Conservation (phyloP, 2,797 vertebrate species). For the Halcyon chelicuti region DNA sequence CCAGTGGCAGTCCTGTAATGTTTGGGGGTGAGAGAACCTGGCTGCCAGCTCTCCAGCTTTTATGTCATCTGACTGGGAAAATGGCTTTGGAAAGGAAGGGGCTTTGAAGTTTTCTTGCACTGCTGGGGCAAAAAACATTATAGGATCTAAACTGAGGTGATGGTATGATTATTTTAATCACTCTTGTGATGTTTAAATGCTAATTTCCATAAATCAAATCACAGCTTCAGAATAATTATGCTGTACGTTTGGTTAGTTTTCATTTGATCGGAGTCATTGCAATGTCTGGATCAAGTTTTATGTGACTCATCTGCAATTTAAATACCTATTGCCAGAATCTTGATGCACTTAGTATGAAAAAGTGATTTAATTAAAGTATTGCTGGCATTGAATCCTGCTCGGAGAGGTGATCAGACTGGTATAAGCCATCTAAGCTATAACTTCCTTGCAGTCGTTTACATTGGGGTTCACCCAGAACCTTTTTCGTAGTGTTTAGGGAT, state of each 20-base stretch:
- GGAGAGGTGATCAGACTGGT: not conserved
- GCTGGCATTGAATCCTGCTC: not conserved
- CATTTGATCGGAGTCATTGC: conserved; percentile 11
- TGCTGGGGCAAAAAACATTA: conserved; percentile 1
- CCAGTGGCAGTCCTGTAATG: not conserved
- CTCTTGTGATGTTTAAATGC: conserved; percentile 1
- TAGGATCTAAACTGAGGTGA: conserved; percentile 26
- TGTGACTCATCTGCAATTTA: conserved; percentile 40
- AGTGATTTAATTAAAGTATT: conserved; percentile 10
- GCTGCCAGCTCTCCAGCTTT: not conserved
- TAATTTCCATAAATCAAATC: conserved; percentile 48
- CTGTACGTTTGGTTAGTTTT: not conserved
- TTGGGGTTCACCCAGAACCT: not conserved
- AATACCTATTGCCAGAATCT: conserved; percentile 13
- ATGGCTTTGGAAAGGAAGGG: not conserved
- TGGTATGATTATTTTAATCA: conserved; percentile 42
- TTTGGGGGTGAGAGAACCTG: not conserved
- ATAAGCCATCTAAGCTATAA: not conserved
- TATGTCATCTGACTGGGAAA: rapidly evolving
- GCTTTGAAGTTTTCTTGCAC: conserved; percentile 2
- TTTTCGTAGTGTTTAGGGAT: not conserved
- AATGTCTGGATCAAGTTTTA: not conserved
- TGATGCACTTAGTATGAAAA: not conserved
- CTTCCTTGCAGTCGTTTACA: not conserved
- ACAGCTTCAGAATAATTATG: not conserved